Base-by-base conservation (phyloP, 2,113 vertebrate species). In the Riparia riparia region DNA sequence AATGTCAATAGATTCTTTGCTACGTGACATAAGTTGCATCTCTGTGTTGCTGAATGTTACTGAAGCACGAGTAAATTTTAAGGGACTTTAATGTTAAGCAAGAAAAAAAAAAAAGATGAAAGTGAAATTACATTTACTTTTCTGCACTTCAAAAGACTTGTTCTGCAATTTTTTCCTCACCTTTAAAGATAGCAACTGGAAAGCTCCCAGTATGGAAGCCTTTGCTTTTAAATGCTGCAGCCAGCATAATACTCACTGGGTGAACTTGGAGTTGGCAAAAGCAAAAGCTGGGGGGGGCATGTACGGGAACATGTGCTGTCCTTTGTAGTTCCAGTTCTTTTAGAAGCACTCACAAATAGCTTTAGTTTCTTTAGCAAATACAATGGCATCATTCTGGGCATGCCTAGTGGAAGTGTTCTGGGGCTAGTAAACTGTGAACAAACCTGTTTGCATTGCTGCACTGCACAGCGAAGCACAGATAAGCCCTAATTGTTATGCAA, bases 401-500 rank as follows among this genome's bases (percentile, higher is more conserved):
- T 98, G 98, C 97, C 97, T 97, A 97, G 97, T 97, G 95, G 95
- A 96, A 96, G 82, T 91, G 92, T 95, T 96, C 89, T 93, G 92
- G 77, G 94, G 92, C 97, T 96, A 94, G 97, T 96, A 97, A 97
- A 97, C 97, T 97, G 97, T 98, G 98, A 97, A 98, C 97, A 98
- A 98, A 98, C 97, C 97, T 98, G 97, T 98, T 98, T 98, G 97
- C 95, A 96, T 91, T 97, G 97, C 97, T 95, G 93, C 89, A 92
- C 97, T 88, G 97, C 97, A 93, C 96, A 95, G 97, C 76, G 2
- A 79, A 89, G 96, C 93, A 88, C 96, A 97, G 97, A 97, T 98
- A 98, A 98, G 97, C 96, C 97, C 98, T 98, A 97, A 97, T 97
- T 98, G 97, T 98, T 98, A 98, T 97, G 98, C 97, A 98, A 98